Percentiles rank a stretch among this genome's conserved stretches.
Conservation (phyloP, 2,797 vertebrate species). For the Tarsius wallacei region DNA sequence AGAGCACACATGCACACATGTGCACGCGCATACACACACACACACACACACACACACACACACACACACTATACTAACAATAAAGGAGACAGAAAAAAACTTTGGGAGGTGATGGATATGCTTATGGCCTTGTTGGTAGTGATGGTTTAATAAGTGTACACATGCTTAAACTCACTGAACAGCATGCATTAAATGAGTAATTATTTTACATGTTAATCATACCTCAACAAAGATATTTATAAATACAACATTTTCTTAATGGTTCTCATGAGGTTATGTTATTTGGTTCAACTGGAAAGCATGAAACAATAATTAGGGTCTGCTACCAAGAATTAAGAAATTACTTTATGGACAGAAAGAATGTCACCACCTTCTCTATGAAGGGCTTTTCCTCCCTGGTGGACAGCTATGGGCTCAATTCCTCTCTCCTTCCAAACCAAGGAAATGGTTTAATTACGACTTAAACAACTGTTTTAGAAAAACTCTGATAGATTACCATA, state of each 20-base stretch:
- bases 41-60: neutral
- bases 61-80: neutral
- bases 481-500: conserved; percentile 49
- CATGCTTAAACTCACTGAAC: neutral
- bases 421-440: conserved; percentile 59
- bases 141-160: neutral
- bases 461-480: conserved; percentile 32
- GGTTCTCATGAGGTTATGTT: conserved; percentile 68
- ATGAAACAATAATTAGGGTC: conserved; percentile 80
- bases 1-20: neutral
- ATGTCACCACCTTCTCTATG: conserved; percentile 83
- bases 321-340: conserved; percentile 86
- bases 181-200: neutral
- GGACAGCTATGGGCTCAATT: conserved; percentile 60
- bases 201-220: neutral
- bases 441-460: conserved; percentile 52
- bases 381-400: conserved; percentile 70
- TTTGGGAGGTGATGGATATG: neutral
- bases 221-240: neutral
- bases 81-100: neutral
- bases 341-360: conserved; percentile 85
- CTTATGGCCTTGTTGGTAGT: neutral
- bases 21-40: no score
- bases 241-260: conserved; percentile 70
- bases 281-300: conserved; percentile 81